A percentile compares a stretch with the other conserved stretches of the same genome.
Evolutionary conservation across 1,140 invertebrate genomes (phyloP).

Genomic region (Anthonomus grandis): DNA sequence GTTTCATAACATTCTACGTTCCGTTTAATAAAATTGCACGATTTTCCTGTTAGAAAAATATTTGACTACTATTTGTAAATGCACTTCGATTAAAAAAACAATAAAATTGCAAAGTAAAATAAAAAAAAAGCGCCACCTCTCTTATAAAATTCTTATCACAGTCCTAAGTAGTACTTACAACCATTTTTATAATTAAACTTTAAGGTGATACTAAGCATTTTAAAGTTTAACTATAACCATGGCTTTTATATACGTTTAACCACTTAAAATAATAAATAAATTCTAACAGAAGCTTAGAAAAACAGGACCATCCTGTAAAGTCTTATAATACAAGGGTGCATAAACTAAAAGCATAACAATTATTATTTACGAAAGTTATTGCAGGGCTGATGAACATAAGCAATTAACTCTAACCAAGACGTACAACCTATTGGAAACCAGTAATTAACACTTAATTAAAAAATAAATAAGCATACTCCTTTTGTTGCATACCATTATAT

Average conservation of each 20-base stretch:
- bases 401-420: no score
- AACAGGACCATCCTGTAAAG: neutral
- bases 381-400: no score
- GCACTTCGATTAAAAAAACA: conserved; percentile 8
- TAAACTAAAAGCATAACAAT: neutral
- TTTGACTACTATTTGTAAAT: neutral
- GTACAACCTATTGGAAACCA: no score
- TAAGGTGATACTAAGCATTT: no score
- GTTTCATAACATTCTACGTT: neutral
- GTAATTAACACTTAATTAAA: no score
- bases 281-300: neutral
- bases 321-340: neutral
- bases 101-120: conserved; percentile 4
- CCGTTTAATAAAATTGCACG: conserved; percentile 18
- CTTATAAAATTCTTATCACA: conserved; percentile 42
- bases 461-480: no score
- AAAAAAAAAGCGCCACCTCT: conserved; percentile 27
- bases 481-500: no score
- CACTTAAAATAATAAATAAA: conserved; percentile 17
- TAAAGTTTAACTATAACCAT: no score
- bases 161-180: conserved; percentile 39
- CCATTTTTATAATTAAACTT: conserved; percentile 7
- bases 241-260: no score
- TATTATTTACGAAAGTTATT: no score
- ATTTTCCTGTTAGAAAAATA: neutral